Evolutionary conservation across 2,113 vertebrate species (phyloP).

Genomic region (Sprattus sprattus): DNA sequence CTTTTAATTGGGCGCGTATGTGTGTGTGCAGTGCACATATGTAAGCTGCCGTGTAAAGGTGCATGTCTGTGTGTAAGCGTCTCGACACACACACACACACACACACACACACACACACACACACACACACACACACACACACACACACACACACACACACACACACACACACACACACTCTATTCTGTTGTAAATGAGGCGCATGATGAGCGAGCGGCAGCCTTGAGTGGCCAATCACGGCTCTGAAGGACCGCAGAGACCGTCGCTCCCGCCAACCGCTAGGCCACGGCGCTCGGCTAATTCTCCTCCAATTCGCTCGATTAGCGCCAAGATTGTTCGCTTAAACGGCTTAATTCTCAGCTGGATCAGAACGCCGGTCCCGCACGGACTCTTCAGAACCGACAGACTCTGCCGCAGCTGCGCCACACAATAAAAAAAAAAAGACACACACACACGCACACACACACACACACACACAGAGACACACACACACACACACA

Average conservation of each 20-base stretch:
- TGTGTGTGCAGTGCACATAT: not conserved
- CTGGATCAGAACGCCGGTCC: not conserved
- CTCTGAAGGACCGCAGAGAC: not conserved
- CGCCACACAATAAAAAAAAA: not conserved
- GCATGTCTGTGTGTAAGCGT: not conserved
- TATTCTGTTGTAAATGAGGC: not conserved
- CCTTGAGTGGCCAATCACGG: slow-evolving; percentile 6
- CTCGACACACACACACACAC: not conserved
- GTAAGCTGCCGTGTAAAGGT: not conserved
- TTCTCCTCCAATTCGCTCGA: not conserved
- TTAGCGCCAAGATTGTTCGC: not conserved
- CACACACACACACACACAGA: too few species aligned
- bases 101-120: not conserved
- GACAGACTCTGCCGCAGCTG: not conserved
- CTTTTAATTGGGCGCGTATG: not conserved
- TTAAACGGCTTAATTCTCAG: not conserved
- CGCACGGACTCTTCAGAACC: not conserved
- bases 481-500: not conserved
- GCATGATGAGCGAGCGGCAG: not conserved
- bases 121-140: not conserved
- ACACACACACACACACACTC: not conserved
- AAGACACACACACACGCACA: too few species aligned
- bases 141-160: not conserved
- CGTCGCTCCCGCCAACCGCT: not conserved
- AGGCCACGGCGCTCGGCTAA: not conserved